Base-by-base conservation (phyloP, 2,113 vertebrate species). In the Oreochromis aureus region DNA sequence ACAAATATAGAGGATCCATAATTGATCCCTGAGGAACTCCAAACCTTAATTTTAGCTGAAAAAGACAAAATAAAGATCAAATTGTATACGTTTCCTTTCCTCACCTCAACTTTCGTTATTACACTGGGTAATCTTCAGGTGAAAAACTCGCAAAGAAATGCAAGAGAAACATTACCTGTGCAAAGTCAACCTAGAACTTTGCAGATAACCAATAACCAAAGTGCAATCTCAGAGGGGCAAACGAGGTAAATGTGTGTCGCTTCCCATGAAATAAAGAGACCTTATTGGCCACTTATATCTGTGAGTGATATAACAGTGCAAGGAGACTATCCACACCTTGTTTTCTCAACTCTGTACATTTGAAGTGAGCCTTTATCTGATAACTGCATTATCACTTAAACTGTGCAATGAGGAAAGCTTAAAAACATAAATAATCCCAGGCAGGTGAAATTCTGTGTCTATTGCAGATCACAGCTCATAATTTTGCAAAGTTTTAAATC, bases 81-180 rank as follows among this genome's bases (percentile, higher is more conserved):
- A 24, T 12, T 8, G 12, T 58, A 15, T 15, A 58, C 3, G 4
- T 27, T 58, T 58, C 12, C 11, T 58, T 27, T 27, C 6, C 15
- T 58, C 22, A 3, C 5, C 10, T 55, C 10, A 12, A 24, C 55
- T 56, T 13, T 56, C 22, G 12, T 13, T 24, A 24, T 24, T 24
- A 56, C n/a, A 24, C n/a, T 22, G 54, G n/a, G 6, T 24, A 11
- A 27, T 3, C 11, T 24, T 56, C 22, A 24, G 0, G 11, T 69
- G 7, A 44, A 4, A 63, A 36, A 36, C 32, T 10, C 32, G 59
- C 27, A 59, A 59, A 32, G 15, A 18, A 69, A 41, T 41, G 10
- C 6, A 22, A 69, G 63, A 8, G 63, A 41, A 69, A 69, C 34
- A 44, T 44, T 1, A 71, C n/a, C 66, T 71, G 36, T 3, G 0